Evolutionary conservation across 2,888 invertebrate species (phyloP).

Genomic region (Hydrotaea cyrtoneurina): DNA sequence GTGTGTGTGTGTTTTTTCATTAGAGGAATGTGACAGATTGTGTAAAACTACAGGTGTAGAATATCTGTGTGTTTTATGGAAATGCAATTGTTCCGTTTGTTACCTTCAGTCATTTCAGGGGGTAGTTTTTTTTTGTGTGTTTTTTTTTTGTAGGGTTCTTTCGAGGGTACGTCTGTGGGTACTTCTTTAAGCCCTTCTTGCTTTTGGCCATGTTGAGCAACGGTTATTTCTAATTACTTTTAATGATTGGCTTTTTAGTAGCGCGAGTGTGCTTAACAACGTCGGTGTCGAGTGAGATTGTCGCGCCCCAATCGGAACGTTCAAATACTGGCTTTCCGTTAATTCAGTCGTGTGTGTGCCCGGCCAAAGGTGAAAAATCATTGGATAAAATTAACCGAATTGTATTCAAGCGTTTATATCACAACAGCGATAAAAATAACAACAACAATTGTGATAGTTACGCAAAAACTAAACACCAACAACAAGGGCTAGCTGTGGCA

Average conservation of each 20-base stretch:
- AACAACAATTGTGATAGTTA: conserved; percentile 22
- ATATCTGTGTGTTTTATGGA: not conserved
- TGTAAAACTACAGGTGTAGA: conserved; percentile 41
- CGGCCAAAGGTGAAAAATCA: not conserved
- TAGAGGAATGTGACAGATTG: conserved; percentile 28
- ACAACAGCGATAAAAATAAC: not conserved
- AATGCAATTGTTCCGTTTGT: conserved; percentile 27
- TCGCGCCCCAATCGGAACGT: not conserved
- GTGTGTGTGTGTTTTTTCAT: conserved; percentile 9
- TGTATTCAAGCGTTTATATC: conserved; percentile 31
- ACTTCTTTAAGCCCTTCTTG: conserved; percentile 63
- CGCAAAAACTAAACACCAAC: conserved; percentile 17
- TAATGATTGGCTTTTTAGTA: conserved; percentile 50
- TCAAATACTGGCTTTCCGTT: not conserved
- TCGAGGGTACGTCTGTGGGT: too few relatives aligned
- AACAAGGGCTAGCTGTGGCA: not conserved
- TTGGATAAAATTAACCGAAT: conserved; percentile 26
- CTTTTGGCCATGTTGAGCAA: conserved; percentile 15
- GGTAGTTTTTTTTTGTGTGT: conserved; percentile 39
- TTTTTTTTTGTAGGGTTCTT: too few relatives aligned
- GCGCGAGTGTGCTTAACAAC: conserved; percentile 54
- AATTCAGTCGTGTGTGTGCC: not conserved
- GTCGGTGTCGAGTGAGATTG: conserved; percentile 8
- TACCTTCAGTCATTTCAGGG: not conserved
- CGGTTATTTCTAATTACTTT: conserved; percentile 63